These are phyloP conservation scores for Tretioscincus oriximinensis DNA, from an alignment of 2,113 vertebrate genomes.

Conservation along the genomic window DNA sequence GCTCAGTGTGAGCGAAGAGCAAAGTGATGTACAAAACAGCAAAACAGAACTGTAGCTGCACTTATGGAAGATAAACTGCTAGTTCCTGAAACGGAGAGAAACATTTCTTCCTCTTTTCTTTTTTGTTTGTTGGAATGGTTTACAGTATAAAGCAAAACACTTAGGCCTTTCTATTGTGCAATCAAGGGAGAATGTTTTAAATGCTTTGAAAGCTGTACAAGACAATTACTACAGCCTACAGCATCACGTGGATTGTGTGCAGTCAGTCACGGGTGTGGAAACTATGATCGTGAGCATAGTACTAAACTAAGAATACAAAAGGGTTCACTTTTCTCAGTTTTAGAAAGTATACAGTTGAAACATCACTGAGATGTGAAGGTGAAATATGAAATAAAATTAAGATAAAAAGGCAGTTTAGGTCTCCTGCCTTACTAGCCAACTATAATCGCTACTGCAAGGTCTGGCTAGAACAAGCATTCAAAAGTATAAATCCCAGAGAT, in stretches of 20 bases:
- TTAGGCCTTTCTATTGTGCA: neutral
- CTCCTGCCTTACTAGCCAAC: neutral
- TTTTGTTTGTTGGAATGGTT: neutral
- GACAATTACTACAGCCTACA: neutral
- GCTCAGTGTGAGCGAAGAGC: too few species aligned
- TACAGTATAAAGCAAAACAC: neutral
- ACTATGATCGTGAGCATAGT: neutral
- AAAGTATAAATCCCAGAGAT: constrained; percentile 7
- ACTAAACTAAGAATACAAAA: neutral
- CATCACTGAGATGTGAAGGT: neutral
- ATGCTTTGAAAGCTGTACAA: neutral
- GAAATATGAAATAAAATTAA: constrained; percentile 16
- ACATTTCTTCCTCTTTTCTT: too few species aligned
- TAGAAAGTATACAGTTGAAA: neutral
- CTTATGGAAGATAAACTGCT: too few species aligned
- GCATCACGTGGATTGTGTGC: neutral
- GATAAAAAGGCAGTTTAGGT: neutral
- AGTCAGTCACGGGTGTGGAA: neutral
- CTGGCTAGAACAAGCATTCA: neutral
- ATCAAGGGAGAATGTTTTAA: neutral
- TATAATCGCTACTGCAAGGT: neutral
- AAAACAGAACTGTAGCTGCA: too few species aligned
- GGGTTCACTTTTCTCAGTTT: neutral
- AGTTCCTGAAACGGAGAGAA: too few species aligned
- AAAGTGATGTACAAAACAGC: too few species aligned